Percentiles rank a stretch among this genome's conserved stretches.
Conservation (phyloP, 2,797 vertebrate genomes). For the Phrynocephalus guinanensis region DNA sequence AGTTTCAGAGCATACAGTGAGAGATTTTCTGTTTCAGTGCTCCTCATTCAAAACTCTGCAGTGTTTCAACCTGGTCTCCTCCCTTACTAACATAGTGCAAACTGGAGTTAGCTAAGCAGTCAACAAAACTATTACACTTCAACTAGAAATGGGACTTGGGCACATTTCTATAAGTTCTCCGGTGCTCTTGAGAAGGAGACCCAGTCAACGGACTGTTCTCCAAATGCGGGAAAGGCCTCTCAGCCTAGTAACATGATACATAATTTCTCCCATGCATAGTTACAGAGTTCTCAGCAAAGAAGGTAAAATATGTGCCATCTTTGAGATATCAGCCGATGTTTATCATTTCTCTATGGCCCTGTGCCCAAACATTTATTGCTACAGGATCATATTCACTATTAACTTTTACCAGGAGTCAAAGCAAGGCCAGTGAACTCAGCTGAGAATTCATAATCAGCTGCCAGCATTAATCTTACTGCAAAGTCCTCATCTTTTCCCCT, state of each 20-base stretch:
- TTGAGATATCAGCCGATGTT: constrained; percentile 24
- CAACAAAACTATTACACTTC: too few relatives aligned
- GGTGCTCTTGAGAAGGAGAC: background rate
- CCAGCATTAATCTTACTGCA: background rate
- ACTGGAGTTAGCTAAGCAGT: too few relatives aligned
- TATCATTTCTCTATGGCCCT: constrained; percentile 42
- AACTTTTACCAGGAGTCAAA: background rate
- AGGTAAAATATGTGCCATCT: constrained; percentile 35
- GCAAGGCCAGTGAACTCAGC: background rate
- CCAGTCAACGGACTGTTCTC: background rate
- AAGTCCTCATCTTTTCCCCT: background rate
- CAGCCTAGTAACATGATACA: constrained; percentile 52
- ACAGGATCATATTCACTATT: background rate
- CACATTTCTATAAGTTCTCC: background rate
- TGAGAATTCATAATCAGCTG: background rate
- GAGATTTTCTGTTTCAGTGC: too few relatives aligned
- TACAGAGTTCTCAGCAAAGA: constrained; percentile 29
- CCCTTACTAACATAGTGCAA: too few relatives aligned
- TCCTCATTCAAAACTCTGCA: too few relatives aligned
- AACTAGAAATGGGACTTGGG: too few relatives aligned
- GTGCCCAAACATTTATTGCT: background rate
- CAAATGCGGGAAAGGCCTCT: constrained; percentile 43
- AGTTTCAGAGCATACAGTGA: too few relatives aligned
- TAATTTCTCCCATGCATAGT: background rate
- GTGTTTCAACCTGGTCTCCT: too few relatives aligned